Conservation (phyloP, 2,113 vertebrate genomes). For the Leucoraja erinaceus region DNA sequence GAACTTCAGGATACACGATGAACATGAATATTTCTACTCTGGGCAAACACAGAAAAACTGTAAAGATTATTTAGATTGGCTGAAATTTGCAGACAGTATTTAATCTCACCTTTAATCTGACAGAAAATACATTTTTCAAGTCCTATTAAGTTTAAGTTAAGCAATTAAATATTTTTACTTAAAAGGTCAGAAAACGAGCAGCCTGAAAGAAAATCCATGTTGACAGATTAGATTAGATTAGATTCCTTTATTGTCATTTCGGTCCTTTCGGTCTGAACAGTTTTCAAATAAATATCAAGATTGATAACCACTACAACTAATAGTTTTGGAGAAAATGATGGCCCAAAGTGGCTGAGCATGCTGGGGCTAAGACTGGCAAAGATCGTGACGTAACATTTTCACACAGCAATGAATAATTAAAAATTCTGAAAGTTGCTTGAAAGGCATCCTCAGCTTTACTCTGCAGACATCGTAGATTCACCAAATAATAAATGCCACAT, state of each 20-base stretch:
- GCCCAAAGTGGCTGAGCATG: not conserved
- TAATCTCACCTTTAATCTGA: not conserved
- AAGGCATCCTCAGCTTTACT: not conserved
- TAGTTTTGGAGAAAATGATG: not conserved
- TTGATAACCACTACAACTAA: not conserved
- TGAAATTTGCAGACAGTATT: not conserved
- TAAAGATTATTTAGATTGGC: not conserved
- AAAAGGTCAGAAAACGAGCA: no score
- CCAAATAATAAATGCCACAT: not conserved
- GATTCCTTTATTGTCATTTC: no score
- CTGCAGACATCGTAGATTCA: not conserved
- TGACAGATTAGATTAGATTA: no score
- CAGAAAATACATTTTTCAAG: not conserved
- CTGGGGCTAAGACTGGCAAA: not conserved
- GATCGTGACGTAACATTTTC: not conserved
- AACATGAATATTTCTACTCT: not conserved
- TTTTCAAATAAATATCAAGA: not conserved
- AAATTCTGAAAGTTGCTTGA: not conserved
- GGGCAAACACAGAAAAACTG: not conserved
- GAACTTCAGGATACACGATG: not conserved
- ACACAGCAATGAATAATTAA: not conserved
- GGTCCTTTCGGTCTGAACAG: no score
- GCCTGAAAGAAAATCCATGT: not conserved
- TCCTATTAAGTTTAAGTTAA: not conserved
- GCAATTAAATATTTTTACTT: not conserved